Evolutionary conservation across 2,113 vertebrate genomes (phyloP).

Genomic region (Cromileptes altivelis): DNA sequence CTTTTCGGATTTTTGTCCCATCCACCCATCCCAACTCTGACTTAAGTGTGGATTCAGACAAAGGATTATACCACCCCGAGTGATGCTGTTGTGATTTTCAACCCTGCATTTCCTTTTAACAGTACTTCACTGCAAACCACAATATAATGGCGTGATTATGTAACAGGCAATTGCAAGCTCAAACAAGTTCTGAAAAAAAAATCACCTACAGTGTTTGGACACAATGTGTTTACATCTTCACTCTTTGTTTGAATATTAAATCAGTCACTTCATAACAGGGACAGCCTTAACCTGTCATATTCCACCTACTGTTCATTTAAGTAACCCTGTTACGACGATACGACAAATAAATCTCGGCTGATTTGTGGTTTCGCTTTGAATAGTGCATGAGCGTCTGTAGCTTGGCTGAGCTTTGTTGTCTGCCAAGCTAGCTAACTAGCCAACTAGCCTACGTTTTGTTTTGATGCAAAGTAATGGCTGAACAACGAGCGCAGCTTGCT

Average conservation of each 20-base stretch:
- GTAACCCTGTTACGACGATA: background rate
- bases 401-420: slow-evolving; percentile 75
- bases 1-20: slow-evolving; percentile 65
- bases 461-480: slow-evolving; percentile 78
- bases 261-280: background rate
- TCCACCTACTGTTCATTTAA: background rate
- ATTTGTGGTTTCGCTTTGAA: background rate
- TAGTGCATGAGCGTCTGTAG: background rate
- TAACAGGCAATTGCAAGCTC: slow-evolving; percentile 39
- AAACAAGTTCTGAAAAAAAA: slow-evolving; percentile 24
- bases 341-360: background rate
- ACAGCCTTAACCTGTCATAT: background rate
- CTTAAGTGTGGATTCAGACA: slow-evolving; percentile 64
- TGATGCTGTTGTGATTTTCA: background rate
- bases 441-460: slow-evolving; percentile 80
- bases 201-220: slow-evolving; percentile 1
- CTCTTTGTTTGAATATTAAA: slow-evolving; percentile 36
- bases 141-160: slow-evolving; percentile 47
- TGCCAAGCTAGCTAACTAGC: slow-evolving; percentile 63
- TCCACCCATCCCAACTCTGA: slow-evolving; percentile 76
- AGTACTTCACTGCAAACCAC: background rate
- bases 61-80: slow-evolving; percentile 47
- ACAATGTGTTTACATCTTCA: slow-evolving; percentile 16
- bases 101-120: background rate
- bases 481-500: slow-evolving; percentile 37